Evolutionary conservation across 2,797 vertebrate species (phyloP).

Genomic region (Echiichthys vipera): DNA sequence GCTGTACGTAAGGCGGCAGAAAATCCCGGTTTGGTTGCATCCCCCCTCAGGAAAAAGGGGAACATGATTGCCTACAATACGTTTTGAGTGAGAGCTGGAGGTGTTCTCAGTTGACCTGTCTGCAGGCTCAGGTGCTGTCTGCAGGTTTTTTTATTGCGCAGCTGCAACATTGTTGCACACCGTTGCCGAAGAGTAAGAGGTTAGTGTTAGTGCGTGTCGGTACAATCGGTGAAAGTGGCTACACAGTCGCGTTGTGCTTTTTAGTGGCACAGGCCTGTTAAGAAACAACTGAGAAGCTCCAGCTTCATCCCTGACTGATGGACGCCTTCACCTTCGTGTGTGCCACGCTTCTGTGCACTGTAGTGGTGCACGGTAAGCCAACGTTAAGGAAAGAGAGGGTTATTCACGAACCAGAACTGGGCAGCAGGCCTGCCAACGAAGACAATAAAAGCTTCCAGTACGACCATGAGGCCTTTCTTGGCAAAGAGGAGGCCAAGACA

Average conservation of each 20-base stretch:
- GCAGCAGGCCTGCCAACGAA: slow-evolving; percentile 83
- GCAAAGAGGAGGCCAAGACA: slow-evolving; percentile 93
- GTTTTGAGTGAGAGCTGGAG: slow-evolving; percentile 8
- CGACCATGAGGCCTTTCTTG: slow-evolving; percentile 97
- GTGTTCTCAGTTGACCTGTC: background rate
- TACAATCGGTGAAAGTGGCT: background rate
- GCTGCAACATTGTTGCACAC: background rate
- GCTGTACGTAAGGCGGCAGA: slow-evolving; percentile 64
- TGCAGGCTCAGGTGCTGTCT: slow-evolving; percentile 1
- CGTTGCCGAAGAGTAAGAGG: background rate
- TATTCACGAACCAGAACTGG: slow-evolving; percentile 84
- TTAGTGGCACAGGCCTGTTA: slow-evolving; percentile 36
- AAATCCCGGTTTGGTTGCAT: slow-evolving; percentile 67
- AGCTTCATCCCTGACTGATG: slow-evolving; percentile 67
- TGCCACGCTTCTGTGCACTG: slow-evolving; percentile 71
- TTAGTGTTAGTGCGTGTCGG: background rate
- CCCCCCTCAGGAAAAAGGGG: slow-evolving; percentile 45
- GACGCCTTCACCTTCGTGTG: slow-evolving; percentile 66
- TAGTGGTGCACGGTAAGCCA: slow-evolving; percentile 84
- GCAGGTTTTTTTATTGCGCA: background rate
- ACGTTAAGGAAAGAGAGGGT: slow-evolving; percentile 91
- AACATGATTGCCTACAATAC: slow-evolving; percentile 54
- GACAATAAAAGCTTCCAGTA: slow-evolving; percentile 92
- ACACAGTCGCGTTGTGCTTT: slow-evolving; percentile 20
- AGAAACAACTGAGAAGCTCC: slow-evolving; percentile 24